These are phyloP conservation scores for Heterocephalus glaber DNA, from an alignment of 2,113 vertebrate species.

Conservation along the genomic window DNA sequence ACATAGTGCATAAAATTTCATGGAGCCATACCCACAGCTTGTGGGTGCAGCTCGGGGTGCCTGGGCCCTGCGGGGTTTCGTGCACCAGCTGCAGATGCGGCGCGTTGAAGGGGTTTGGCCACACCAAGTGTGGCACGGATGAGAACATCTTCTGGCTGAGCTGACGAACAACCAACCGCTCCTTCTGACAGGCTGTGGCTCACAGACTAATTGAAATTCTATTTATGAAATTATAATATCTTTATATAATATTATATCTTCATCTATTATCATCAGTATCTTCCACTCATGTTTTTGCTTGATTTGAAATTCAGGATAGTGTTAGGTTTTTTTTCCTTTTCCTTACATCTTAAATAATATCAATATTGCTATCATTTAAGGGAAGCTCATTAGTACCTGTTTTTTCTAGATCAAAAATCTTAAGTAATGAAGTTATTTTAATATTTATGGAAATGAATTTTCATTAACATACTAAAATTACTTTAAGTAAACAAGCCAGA, in stretches of 20 bases:
- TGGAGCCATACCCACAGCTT: slow-evolving; percentile 97
- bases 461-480: background rate
- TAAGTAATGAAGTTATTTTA: background rate
- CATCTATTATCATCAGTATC: background rate
- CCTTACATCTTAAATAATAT: background rate
- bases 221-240: background rate
- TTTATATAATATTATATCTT: background rate
- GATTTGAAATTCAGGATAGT: background rate
- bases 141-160: too few species aligned
- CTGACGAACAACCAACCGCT: too few species aligned
- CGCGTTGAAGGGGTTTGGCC: too few species aligned
- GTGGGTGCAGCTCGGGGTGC: too few species aligned
- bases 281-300: background rate
- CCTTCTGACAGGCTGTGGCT: too few species aligned
- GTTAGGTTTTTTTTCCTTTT: background rate
- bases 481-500: background rate
- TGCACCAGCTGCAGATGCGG: too few species aligned
- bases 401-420: background rate
- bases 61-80: too few species aligned
- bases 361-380: background rate
- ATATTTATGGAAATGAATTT: background rate
- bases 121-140: too few species aligned
- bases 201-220: background rate
- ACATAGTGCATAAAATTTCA: slow-evolving; percentile 97
- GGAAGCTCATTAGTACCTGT: background rate